Evolutionary conservation across 2,797 vertebrate genomes (phyloP), one percentile per base, ranked within the genome.

Genomic region (Trichosurus vulpecula): DNA sequence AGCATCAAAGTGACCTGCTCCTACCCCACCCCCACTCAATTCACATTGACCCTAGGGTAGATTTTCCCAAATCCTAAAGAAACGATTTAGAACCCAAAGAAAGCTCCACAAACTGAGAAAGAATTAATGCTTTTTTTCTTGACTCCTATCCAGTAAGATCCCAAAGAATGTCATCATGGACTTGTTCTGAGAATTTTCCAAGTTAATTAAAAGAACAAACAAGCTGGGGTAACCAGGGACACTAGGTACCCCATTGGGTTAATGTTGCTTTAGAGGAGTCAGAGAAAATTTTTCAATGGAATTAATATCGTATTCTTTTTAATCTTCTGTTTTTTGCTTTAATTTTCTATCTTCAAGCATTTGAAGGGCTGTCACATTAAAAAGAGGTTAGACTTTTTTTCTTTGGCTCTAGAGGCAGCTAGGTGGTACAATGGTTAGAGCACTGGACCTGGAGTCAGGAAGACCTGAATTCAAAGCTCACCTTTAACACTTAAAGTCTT

Each of bases 81-180:
- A 4, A 93, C 1, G 16, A 91, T 94, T 93, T 35, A n/a, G 94
- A 95, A 47, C 57, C 90, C 27, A 96, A 91, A 95, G 47, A 89
- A 22, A 52, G 2, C 41, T 91, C 56, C 30, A 91, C 89, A 96
- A 96, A 55, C 6, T 54, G 31, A 81, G 52, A 55, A 61, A 93
- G 47, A 41, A 58, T 91, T 52, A 90, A 56, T 53, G 91, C 57
- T 25, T 52, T 25, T 52, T 94, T 13, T 52, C 91, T 14, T 41
- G 2, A 0, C 52, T 31, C 5, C 91, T 95, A 95, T 53, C 92
- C 51, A 95, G 51, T 25, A 35, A 8, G 41, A 51, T 56, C 14
- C 87, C 56, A 92, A 92, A 29, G 5, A 3, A 54, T 47, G 0
- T n/a, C 91, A 94, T 94, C 54, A 58, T 10, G 0, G 27, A 90